These are phyloP conservation scores for Cyclophora punctaria DNA, from an alignment of 2,888 invertebrate species.

Conservation along the genomic window DNA sequence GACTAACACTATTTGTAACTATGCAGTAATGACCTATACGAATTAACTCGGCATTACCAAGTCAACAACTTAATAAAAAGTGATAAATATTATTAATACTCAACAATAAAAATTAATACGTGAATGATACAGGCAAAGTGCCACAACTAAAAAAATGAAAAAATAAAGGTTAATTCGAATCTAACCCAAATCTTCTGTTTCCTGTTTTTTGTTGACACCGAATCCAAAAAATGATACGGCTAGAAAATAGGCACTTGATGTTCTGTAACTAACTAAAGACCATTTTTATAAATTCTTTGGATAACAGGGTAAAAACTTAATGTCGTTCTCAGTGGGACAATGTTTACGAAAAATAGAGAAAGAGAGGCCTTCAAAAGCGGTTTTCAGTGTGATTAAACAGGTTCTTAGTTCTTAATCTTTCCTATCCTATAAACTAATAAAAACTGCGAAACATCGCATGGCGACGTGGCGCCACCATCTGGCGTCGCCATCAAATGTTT, in stretches of 20 bases:
- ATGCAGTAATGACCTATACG: conserved; percentile 15
- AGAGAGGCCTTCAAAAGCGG: no score
- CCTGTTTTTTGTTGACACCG: conserved; percentile 49
- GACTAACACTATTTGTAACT: background rate
- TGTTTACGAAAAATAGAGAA: no score
- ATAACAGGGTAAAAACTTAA: no score
- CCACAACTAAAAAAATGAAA: conserved; percentile 9
- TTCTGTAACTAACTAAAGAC: no score
- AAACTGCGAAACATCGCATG: no score
- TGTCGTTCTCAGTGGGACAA: no score
- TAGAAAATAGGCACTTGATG: conserved; percentile 17
- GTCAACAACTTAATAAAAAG: conserved; percentile 7
- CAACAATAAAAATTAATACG: background rate
- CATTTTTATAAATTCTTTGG: no score
- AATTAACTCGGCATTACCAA: conserved; percentile 19
- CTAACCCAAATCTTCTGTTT: conserved; percentile 60
- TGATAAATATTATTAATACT: background rate
- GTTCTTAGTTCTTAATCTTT: no score
- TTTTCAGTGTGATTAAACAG: no score
- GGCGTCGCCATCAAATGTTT: conserved; percentile 13
- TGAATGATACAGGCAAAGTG: background rate
- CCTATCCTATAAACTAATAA: no score
- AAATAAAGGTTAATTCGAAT: conserved; percentile 7
- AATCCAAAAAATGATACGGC: conserved; percentile 56
- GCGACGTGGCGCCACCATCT: no score